Percentiles rank a stretch among this genome's conserved stretches.
Conservation (phyloP, 2,113 vertebrate genomes). For the Spermophilus dauricus region DNA sequence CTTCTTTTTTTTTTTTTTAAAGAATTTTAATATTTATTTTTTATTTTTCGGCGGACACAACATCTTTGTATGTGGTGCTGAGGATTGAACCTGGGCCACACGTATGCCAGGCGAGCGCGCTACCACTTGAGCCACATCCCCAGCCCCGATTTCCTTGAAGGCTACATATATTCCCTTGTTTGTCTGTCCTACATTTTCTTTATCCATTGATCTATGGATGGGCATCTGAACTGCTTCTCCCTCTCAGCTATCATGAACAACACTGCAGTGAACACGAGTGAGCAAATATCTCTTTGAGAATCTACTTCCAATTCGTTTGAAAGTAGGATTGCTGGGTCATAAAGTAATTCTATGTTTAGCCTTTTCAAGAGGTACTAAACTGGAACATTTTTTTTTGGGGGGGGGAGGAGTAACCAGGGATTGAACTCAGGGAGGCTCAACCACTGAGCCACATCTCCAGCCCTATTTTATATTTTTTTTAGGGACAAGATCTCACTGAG, state of each 20-base stretch:
- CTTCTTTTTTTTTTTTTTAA: not conserved
- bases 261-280: not conserved
- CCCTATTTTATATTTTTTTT: too few relatives aligned
- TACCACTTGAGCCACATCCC: too few relatives aligned
- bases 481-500: too few relatives aligned
- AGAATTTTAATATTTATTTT: too few relatives aligned
- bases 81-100: too few relatives aligned
- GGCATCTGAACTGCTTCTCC: not conserved
- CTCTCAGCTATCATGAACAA: not conserved
- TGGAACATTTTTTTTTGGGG: not conserved
- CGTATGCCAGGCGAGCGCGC: too few relatives aligned
- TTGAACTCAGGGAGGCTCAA: too few relatives aligned
- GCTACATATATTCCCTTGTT: not conserved
- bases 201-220: not conserved
- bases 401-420: too few relatives aligned
- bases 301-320: slow-evolving; percentile 6
- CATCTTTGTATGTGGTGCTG: too few relatives aligned
- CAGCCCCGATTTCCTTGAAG: not conserved
- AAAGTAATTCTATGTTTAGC: not conserved
- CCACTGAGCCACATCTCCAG: too few relatives aligned
- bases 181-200: not conserved
- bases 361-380: not conserved
- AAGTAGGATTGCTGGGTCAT: not conserved
- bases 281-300: not conserved
- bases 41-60: too few relatives aligned